Percentiles rank a stretch among this genome's conserved stretches.
Conservation (phyloP, 2,888 invertebrate species). For the Hypomecis atomaria region DNA sequence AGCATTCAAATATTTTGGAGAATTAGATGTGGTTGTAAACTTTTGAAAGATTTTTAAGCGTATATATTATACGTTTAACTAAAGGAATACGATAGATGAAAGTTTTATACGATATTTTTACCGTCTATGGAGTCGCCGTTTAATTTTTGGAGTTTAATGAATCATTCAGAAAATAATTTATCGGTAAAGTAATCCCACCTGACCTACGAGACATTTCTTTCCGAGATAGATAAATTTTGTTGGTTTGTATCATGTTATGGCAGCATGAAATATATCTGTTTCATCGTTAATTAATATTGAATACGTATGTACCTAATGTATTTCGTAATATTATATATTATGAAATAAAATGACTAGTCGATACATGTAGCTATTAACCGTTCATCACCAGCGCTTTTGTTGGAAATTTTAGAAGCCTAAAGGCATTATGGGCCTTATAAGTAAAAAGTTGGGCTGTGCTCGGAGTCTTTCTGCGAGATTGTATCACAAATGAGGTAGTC, state of each 20-base stretch:
- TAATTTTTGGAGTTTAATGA: constrained; percentile 11
- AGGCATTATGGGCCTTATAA: no score
- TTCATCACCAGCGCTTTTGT: no score
- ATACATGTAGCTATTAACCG: no score
- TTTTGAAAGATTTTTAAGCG: constrained; percentile 10
- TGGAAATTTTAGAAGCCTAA: no score
- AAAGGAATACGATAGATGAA: constrained; percentile 33
- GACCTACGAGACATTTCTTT: background rate
- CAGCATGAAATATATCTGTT: no score
- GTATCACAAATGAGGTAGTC: no score
- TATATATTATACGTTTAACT: constrained; percentile 30
- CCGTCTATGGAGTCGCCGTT: constrained; percentile 20
- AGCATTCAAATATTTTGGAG: constrained; percentile 30
- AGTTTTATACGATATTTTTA: constrained; percentile 22
- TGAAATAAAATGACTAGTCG: background rate
- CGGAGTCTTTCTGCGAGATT: no score
- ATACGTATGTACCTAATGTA: background rate
- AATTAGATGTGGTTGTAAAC: constrained; percentile 16
- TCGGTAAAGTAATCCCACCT: constrained; percentile 7
- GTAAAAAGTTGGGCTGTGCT: no score
- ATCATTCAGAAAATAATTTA: constrained; percentile 13
- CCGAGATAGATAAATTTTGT: background rate
- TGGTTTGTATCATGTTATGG: background rate
- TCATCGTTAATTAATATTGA: background rate
- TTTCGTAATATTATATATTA: background rate